Evolutionary conservation across 2,888 invertebrate species (phyloP).

Genomic region (Cyrtodaria siliqua): DNA sequence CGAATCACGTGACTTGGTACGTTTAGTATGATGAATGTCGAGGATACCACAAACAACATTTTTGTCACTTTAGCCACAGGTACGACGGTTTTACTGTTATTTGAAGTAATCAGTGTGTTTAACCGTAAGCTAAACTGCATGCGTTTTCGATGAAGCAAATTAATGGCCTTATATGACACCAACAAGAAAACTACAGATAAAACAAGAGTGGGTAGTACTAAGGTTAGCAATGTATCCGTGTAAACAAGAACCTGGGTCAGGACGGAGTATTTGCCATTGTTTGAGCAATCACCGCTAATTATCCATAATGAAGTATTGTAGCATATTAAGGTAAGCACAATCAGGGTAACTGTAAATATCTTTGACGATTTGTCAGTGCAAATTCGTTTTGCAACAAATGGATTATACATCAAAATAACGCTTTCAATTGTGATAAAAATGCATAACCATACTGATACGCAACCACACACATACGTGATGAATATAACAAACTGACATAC

Average conservation of each 20-base stretch:
- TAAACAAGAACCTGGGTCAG: conserved; percentile 56
- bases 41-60: too few relatives aligned
- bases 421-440: conserved; percentile 70
- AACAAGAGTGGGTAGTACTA: conserved; percentile 66
- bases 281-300: conserved; percentile 40
- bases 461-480: conserved; percentile 86
- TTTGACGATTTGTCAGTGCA: conserved; percentile 48
- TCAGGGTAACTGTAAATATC: conserved; percentile 35
- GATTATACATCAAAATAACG: conserved; percentile 68
- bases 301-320: too few relatives aligned
- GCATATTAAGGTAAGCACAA: conserved; percentile 34
- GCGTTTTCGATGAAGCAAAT: conserved; percentile 1
- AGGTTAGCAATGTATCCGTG: conserved; percentile 63
- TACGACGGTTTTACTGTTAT: conserved; percentile 1
- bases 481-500: conserved; percentile 92
- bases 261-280: conserved; percentile 17
- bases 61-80: conserved; percentile 70
- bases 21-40: conserved; percentile 72
- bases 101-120: not conserved
- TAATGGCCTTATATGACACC: conserved; percentile 33
- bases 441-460: conserved; percentile 73
- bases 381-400: conserved; percentile 54
- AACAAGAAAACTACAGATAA: conserved; percentile 43
- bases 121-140: not conserved
- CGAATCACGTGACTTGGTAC: conserved; percentile 76